Percentiles rank a stretch among this genome's conserved stretches.
These are phyloP conservation scores for Xylocopa sonorina DNA, from an alignment of 1,140 invertebrate genomes.

Conservation along the genomic window DNA sequence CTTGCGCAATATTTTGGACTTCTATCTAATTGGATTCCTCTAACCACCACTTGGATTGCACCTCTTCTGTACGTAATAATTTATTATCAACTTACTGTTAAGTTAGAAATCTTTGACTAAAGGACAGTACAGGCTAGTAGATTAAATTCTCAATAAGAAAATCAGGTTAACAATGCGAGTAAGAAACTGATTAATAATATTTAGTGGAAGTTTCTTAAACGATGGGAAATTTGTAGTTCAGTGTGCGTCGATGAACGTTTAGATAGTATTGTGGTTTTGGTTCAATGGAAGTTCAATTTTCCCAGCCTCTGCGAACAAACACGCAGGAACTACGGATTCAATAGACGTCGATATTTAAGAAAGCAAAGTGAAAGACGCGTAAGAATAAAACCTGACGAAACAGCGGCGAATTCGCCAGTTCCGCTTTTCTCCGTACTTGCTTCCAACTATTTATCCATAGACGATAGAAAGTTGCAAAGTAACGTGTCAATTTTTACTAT, in stretches of 20 bases:
- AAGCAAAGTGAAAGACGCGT: slow-evolving; percentile 23
- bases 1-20: too few relatives aligned
- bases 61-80: too few relatives aligned
- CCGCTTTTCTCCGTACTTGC: not conserved
- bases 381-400: not conserved
- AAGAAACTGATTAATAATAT: not conserved
- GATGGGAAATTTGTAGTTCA: not conserved
- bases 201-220: not conserved
- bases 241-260: not conserved
- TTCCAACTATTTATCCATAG: not conserved
- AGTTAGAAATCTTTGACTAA: too few relatives aligned
- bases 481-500: not conserved
- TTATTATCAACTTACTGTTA: too few relatives aligned
- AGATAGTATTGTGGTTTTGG: not conserved
- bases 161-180: slow-evolving; percentile 7
- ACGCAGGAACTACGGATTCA: too few relatives aligned
- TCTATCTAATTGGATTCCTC: too few relatives aligned
- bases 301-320: too few relatives aligned
- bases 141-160: not conserved
- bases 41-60: too few relatives aligned
- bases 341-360: not conserved
- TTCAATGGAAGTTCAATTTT: not conserved
- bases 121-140: too few relatives aligned
- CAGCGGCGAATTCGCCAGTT: not conserved
- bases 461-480: not conserved